phyloP scores from a whole-genome alignment of 2,113 vertebrate genomes.

The Podiceps cristatus region DNA sequence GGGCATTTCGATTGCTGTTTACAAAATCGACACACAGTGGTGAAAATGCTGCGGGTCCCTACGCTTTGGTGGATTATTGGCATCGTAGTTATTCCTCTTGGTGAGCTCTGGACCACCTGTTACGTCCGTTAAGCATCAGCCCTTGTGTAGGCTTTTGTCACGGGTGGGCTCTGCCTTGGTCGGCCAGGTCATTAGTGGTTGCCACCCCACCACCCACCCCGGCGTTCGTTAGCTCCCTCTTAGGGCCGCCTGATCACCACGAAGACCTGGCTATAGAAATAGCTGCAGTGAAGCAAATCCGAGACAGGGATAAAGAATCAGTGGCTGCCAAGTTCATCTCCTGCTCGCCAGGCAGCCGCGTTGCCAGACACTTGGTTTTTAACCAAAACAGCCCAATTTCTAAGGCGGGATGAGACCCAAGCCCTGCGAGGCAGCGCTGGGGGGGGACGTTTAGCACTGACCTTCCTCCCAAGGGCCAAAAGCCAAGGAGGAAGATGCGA shows the following conservation, averaged over 20 bases:
- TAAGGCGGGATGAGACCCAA: not conserved
- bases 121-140: not conserved
- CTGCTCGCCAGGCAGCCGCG: not conserved
- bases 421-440: accelerated
- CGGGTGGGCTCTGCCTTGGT: not conserved
- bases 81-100: accelerated
- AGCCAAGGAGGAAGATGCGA: not conserved
- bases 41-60: accelerated
- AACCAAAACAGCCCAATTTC: not conserved
- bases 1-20: not conserved
- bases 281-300: not conserved
- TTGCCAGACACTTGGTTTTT: not conserved
- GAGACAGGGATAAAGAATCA: not conserved
- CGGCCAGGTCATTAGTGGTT: accelerated
- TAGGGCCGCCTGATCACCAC: not conserved
- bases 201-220: not conserved
- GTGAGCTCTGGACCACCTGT: accelerated
- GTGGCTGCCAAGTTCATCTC: not conserved
- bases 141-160: not conserved
- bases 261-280: not conserved
- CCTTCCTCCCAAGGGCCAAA: not conserved
- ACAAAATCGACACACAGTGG: not conserved
- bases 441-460: not conserved
- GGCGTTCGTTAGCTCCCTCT: not conserved
- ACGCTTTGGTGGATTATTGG: not conserved